Conservation (phyloP, 2,113 vertebrate genomes). For the Datnioides undecimradiatus region DNA sequence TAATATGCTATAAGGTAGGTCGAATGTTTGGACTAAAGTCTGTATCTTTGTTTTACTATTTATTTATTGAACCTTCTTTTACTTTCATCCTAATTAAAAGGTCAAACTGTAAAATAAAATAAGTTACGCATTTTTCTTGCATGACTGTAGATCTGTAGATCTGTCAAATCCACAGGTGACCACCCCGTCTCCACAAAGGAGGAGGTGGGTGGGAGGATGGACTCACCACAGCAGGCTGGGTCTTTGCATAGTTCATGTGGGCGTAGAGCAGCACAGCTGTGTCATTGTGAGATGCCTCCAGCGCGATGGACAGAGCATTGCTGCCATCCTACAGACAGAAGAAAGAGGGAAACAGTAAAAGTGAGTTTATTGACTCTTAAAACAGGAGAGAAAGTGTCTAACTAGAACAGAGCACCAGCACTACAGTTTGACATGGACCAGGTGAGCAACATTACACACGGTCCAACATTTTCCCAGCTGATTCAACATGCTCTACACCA, state of each 20-base stretch:
- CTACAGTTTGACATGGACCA: neutral
- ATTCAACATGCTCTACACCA: neutral
- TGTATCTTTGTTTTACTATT: neutral
- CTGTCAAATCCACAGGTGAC: neutral
- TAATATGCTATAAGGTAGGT: neutral
- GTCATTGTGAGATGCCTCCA: constrained; percentile 92
- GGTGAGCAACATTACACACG: neutral
- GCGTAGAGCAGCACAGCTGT: constrained; percentile 91
- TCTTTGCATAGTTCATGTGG: constrained; percentile 86
- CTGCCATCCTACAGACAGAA: constrained; percentile 90
- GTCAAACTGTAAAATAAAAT: neutral
- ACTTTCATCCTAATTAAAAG: too few species aligned
- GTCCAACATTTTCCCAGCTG: constrained; percentile 7
- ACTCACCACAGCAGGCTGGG: constrained; percentile 83
- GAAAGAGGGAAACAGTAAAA: constrained; percentile 8
- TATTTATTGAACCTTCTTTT: neutral
- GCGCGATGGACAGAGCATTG: constrained; percentile 90
- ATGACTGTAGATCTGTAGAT: neutral
- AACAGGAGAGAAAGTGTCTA: neutral
- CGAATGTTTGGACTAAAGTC: neutral
- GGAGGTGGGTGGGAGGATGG: neutral
- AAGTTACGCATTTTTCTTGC: neutral
- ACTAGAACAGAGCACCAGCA: neutral
- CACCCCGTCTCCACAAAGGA: neutral
- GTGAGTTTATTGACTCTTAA: constrained; percentile 11